Evolutionary conservation across 2,797 vertebrate genomes (phyloP).

Genomic region (Rhodeus uyekii): DNA sequence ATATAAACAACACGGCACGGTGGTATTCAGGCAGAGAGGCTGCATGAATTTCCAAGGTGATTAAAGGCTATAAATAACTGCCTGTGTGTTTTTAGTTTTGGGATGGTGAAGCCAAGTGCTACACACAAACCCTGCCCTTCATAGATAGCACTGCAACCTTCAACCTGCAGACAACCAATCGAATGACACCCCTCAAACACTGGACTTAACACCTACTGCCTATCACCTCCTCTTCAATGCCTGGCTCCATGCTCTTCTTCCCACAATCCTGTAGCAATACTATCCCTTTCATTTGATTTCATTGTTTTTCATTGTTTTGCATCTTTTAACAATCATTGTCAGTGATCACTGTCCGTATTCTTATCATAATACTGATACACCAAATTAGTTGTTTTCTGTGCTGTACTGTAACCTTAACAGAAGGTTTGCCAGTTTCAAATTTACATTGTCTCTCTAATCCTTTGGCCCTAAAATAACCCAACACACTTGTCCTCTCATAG

Average conservation of each 20-base stretch:
- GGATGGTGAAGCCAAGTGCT: constrained; percentile 55
- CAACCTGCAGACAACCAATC: constrained; percentile 67
- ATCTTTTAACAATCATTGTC: background rate
- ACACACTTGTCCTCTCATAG: constrained; percentile 32
- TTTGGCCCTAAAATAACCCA: constrained; percentile 55
- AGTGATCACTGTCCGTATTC: constrained; percentile 23
- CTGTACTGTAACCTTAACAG: constrained; percentile 1
- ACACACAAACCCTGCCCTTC: constrained; percentile 59
- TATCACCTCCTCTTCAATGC: constrained; percentile 54
- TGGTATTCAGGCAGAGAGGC: constrained; percentile 74
- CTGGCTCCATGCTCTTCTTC: constrained; percentile 48
- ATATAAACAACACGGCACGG: constrained; percentile 72
- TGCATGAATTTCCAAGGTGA: constrained; percentile 79
- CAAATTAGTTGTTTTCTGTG: background rate
- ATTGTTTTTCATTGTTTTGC: background rate
- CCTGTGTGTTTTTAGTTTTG: constrained; percentile 64
- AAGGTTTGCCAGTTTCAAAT: constrained; percentile 26
- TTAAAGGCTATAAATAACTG: constrained; percentile 80
- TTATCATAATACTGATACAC: background rate
- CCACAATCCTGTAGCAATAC: background rate
- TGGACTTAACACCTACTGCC: constrained; percentile 62
- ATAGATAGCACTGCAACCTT: constrained; percentile 59
- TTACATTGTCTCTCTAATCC: constrained; percentile 52
- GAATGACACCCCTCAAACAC: constrained; percentile 71
- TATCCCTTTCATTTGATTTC: constrained; percentile 13